These are phyloP conservation scores for Mesocentrotus franciscanus DNA, from an alignment of 53 echinoderm and acorn worm genomes.

Conservation along the genomic window DNA sequence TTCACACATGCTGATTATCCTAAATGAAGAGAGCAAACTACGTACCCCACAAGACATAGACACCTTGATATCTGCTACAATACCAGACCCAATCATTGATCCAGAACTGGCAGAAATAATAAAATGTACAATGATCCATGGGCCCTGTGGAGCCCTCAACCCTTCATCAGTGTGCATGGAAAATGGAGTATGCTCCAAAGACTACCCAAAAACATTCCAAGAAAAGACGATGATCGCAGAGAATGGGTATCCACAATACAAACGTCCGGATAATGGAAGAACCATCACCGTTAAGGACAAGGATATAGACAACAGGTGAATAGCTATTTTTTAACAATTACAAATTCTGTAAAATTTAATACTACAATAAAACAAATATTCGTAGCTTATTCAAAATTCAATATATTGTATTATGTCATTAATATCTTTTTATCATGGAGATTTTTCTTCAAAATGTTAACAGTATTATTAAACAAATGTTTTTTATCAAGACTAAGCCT, in stretches of 20 bases:
- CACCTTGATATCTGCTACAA: not conserved
- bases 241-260: not conserved
- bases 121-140: not conserved
- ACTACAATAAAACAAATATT: too few species aligned
- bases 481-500: too few species aligned
- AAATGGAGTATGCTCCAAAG: not conserved
- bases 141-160: not conserved
- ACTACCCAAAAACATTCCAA: not conserved
- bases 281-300: not conserved
- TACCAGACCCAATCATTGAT: not conserved
- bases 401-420: too few species aligned
- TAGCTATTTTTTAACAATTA: not conserved
- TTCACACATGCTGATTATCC: slow-evolving; percentile 52
- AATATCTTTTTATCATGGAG: too few species aligned
- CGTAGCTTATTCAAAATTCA: too few species aligned
- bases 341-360: too few species aligned
- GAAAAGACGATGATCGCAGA: not conserved
- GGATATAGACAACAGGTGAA: not conserved
- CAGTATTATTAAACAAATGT: too few species aligned
- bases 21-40: not conserved
- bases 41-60: not conserved
- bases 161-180: not conserved
- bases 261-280: not conserved
- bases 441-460: too few species aligned
- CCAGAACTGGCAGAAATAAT: not conserved